Conservation (phyloP, 2,888 invertebrate genomes). For the Argynnis bischoffii region DNA sequence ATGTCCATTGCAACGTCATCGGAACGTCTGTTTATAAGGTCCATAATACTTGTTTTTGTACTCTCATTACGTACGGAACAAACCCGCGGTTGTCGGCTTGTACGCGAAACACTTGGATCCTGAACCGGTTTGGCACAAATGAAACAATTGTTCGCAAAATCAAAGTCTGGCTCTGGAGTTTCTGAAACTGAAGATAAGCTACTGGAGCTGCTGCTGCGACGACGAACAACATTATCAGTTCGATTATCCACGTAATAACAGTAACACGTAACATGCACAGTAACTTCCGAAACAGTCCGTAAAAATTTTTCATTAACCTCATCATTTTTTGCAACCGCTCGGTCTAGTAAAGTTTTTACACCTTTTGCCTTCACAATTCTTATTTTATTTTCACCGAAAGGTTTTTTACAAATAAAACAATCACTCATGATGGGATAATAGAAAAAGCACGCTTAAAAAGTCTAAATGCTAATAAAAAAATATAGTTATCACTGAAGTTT, state of each 20-base stretch:
- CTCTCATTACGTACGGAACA: too few species aligned
- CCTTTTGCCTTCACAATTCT: slow-evolving; percentile 35
- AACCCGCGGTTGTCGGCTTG: too few species aligned
- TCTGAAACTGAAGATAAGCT: slow-evolving; percentile 7
- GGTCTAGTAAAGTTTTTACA: slow-evolving; percentile 35
- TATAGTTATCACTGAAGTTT: slow-evolving; percentile 19
- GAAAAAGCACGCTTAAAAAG: slow-evolving; percentile 22
- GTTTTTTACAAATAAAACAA: slow-evolving; percentile 38
- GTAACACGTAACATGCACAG: slow-evolving; percentile 36
- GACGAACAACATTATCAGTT: slow-evolving; percentile 6
- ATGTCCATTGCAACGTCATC: too few species aligned
- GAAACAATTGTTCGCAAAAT: too few species aligned
- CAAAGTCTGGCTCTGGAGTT: slow-evolving; percentile 21
- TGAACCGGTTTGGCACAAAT: too few species aligned
- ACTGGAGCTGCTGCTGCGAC: background rate
- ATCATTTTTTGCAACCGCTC: slow-evolving; percentile 32
- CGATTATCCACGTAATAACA: slow-evolving; percentile 30
- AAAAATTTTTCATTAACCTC: slow-evolving; percentile 30
- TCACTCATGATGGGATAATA: slow-evolving; percentile 29
- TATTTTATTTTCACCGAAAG: slow-evolving; percentile 30
- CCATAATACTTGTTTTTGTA: too few species aligned
- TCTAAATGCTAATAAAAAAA: slow-evolving; percentile 25
- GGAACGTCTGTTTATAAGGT: too few species aligned
- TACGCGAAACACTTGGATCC: too few species aligned
- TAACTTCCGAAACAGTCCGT: slow-evolving; percentile 34